Base-by-base conservation (phyloP, 2,113 vertebrate species). In the Neolamprologus caudopunctatus region DNA sequence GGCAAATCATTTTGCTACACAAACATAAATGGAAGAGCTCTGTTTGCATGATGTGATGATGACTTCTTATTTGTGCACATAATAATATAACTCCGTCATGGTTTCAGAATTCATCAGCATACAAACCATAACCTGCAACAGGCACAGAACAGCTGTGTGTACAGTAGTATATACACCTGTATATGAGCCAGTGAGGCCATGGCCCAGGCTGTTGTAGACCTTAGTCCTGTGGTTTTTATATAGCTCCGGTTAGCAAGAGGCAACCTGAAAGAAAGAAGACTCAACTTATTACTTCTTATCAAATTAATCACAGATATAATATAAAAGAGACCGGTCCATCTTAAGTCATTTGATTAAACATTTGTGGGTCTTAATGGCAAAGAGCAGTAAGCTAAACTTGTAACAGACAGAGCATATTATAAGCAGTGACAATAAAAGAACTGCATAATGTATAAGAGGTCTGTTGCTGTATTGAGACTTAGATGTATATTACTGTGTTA, bases 201-300 rank as follows among this genome's bases (percentile, higher is more conserved):
- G 6, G 97, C 97, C 98, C 98, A 99, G 0, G 98, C 98, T 1
- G 98, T 55, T 6, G 98, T 99, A 5, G 98, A 97, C 53, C 98
- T 95, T 68, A 99, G 96, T 3, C 98, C 98, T 8, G 97, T 96
- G 17, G 84, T 96, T 95, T 90, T 96, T 79, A 98, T 97, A 71
- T 99, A 99, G 55, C 93, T 90, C 80, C 98, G 96, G 92, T 94
- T 97, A 85, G 98, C 97, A 89, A 99, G 50, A 0, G 98, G 97
- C 73, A 96, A 93, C 87, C 98, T 99, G 89, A 6, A 85, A 33
- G 55, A 92, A 19, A 85, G 7, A 24, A 83, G 8, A 47, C 7
- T 40, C 35, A n/a, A 81, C 5, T 11, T 11, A 80, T 40, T 8
- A 58, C 2, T 26, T 9, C 3, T 53, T 11, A 45, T 81, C 5